These are phyloP conservation scores for Lepus timidus DNA, from an alignment of 2,113 vertebrate genomes.

Conservation along the genomic window DNA sequence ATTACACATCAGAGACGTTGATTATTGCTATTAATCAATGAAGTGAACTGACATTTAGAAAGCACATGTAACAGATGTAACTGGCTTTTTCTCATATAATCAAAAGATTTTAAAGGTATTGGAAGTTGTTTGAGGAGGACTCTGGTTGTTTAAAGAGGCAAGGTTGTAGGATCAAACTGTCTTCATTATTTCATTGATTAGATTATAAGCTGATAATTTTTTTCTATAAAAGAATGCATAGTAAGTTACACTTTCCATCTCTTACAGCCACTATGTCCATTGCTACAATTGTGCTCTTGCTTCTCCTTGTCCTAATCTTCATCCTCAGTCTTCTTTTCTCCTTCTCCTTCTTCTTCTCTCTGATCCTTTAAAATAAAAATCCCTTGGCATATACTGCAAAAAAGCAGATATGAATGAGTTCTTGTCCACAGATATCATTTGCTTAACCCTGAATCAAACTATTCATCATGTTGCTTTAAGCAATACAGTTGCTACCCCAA, in stretches of 20 bases:
- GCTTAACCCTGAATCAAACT: background rate
- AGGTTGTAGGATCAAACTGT: conserved; percentile 40
- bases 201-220: background rate
- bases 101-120: conserved; percentile 43
- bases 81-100: background rate
- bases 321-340: background rate
- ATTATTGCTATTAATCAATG: conserved; percentile 61
- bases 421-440: background rate
- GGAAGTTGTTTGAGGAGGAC: background rate
- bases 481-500: background rate
- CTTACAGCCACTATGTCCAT: background rate
- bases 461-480: conserved; percentile 23
- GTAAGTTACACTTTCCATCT: background rate
- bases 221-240: background rate
- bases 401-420: background rate
- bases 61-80: background rate
- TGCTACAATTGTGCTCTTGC: background rate
- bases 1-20: conserved; percentile 43
- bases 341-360: background rate
- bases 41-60: conserved; percentile 54
- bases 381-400: background rate
- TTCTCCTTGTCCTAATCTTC: background rate
- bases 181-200: background rate
- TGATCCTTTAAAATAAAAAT: background rate
- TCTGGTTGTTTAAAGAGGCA: background rate